Conservation (phyloP, 2,888 invertebrate species). For the Gastracanthus pulcherrimus region DNA sequence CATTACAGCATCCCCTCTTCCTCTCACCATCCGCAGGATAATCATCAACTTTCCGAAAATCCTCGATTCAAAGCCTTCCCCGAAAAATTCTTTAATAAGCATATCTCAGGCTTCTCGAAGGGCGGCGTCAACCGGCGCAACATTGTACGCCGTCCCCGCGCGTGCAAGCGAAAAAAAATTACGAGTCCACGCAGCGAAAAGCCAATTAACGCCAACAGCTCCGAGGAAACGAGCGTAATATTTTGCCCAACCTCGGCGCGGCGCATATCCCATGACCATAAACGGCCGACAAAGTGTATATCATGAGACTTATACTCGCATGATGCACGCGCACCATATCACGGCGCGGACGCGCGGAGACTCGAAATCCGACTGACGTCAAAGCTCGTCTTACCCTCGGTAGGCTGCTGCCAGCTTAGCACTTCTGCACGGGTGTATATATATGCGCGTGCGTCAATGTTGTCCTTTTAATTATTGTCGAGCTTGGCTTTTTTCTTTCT, state of each 20-base stretch:
- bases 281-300: constrained; percentile 13
- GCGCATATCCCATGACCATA: constrained; percentile 12
- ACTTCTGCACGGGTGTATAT: neutral
- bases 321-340: too few relatives aligned
- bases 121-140: neutral
- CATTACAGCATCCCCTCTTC: too few relatives aligned
- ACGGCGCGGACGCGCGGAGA: too few relatives aligned
- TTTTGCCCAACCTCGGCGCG: neutral
- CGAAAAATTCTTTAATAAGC: constrained; percentile 1
- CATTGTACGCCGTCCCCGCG: too few relatives aligned
- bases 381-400: constrained; percentile 33
- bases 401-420: neutral
- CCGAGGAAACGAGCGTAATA: neutral
- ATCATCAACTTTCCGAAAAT: too few relatives aligned
- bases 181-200: neutral
- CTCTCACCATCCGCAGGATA: too few relatives aligned
- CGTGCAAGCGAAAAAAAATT: too few relatives aligned
- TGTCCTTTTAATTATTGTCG: neutral
- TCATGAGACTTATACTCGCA: neutral
- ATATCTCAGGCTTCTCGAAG: neutral
- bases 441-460: neutral
- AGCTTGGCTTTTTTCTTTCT: neutral
- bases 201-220: neutral
- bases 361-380: constrained; percentile 41
- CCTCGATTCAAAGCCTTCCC: too few relatives aligned